A percentile compares a stretch with the other conserved stretches of the same genome.
phyloP scores from a whole-genome alignment of 2,888 invertebrate genomes.

The Nemotelus nigrinus region DNA sequence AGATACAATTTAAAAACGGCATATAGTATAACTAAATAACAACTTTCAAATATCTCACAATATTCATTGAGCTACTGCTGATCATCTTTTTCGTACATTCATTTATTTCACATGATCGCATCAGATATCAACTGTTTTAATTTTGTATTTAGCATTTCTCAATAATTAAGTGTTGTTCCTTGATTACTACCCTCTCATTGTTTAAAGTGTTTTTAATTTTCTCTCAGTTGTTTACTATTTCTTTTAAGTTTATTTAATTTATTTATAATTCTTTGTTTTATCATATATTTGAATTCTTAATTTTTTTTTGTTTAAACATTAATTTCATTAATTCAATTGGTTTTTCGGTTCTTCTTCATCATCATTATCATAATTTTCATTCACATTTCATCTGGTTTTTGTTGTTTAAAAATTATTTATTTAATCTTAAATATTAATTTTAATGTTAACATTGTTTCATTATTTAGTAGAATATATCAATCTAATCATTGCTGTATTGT shows the following conservation, averaged over 20 bases:
- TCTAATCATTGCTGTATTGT: conserved; percentile 48
- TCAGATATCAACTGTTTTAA: too few relatives aligned
- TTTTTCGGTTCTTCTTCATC: conserved; percentile 24
- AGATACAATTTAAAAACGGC: too few relatives aligned
- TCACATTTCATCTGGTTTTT: conserved; percentile 10
- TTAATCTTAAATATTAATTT: conserved; percentile 52
- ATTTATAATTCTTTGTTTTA: conserved; percentile 22
- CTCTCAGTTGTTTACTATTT: conserved; percentile 16
- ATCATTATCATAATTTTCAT: too few relatives aligned
- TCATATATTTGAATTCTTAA: conserved; percentile 28
- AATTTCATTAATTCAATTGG: conserved; percentile 51
- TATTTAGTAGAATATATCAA: conserved; percentile 52
- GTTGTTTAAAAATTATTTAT: conserved; percentile 54
- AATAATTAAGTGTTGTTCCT: neutral
- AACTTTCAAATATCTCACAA: neutral
- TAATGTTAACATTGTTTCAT: conserved; percentile 52
- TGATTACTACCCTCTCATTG: conserved; percentile 8
- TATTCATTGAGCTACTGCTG: neutral
- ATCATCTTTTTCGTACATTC: neutral
- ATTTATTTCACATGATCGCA: neutral
- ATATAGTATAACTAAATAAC: neutral
- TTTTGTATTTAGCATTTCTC: too few relatives aligned
- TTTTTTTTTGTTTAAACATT: conserved; percentile 35
- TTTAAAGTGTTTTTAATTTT: conserved; percentile 3
- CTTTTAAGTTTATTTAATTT: conserved; percentile 20